Evolutionary conservation across 2,888 invertebrate species (phyloP).

Genomic region (Hemithea aestivaria): DNA sequence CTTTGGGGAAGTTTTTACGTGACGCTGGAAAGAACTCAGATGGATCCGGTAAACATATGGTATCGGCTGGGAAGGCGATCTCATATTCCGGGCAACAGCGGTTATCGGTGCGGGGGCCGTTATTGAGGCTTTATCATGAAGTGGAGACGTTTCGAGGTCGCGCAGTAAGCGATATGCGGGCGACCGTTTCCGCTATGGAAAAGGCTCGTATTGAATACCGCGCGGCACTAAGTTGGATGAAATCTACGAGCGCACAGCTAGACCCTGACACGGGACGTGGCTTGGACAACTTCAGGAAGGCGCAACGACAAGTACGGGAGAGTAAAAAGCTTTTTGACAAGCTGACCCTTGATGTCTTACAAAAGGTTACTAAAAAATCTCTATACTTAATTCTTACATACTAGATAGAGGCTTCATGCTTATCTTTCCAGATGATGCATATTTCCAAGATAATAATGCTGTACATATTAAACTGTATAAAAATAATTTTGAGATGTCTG

Average conservation of each 20-base stretch:
- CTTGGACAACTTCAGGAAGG: constrained; percentile 96
- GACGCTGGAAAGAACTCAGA: constrained; percentile 95
- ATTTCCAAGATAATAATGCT: no score
- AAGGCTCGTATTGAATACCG: constrained; percentile 96
- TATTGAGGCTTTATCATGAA: constrained; percentile 93
- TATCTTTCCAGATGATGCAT: no score
- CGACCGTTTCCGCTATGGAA: constrained; percentile 96
- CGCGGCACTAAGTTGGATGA: constrained; percentile 98
- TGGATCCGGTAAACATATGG: constrained; percentile 83
- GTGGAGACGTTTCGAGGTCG: constrained; percentile 98
- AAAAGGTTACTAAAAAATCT: no score
- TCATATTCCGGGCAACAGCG: constrained; percentile 95
- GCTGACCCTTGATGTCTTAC: constrained; percentile 95
- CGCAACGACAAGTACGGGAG: constrained; percentile 87
- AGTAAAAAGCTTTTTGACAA: constrained; percentile 95
- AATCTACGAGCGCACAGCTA: constrained; percentile 95
- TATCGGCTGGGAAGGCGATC: constrained; percentile 87
- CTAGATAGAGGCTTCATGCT: no score
- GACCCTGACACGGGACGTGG: constrained; percentile 98
- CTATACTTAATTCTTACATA: no score
- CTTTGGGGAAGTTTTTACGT: constrained; percentile 95
- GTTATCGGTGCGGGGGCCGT: constrained; percentile 89
- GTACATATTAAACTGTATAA: no score
- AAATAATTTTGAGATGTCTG: no score
- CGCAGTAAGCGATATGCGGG: constrained; percentile 95